Percentiles rank a stretch among this genome's conserved stretches.
Conservation (phyloP, 1,140 invertebrate species). For the Gryllus bimaculatus region DNA sequence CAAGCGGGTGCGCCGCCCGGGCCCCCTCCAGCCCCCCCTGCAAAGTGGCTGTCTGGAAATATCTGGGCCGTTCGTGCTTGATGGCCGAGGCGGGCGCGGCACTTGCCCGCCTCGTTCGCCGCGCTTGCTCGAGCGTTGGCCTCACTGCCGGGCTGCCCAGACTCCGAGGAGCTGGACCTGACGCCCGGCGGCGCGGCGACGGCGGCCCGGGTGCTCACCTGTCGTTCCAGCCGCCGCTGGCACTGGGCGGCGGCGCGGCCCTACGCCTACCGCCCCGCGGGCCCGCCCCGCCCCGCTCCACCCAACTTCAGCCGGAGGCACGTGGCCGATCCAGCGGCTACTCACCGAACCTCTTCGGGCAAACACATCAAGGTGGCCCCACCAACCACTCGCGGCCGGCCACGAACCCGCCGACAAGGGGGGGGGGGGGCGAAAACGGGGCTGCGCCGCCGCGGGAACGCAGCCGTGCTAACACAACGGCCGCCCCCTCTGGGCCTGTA, state of each 20-base stretch:
- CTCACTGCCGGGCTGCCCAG: slow-evolving; percentile 39
- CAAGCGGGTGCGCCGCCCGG: too few species aligned
- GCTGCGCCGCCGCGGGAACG: too few species aligned
- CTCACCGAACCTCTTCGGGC: slow-evolving; percentile 40
- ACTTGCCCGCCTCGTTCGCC: slow-evolving; percentile 25
- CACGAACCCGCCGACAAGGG: slow-evolving; percentile 22
- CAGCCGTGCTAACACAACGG: too few species aligned
- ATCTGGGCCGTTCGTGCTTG: slow-evolving; percentile 7
- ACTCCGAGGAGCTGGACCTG: slow-evolving; percentile 40
- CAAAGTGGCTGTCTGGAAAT: slow-evolving; percentile 8
- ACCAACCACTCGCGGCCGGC: slow-evolving; percentile 16
- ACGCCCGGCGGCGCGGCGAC: slow-evolving; percentile 28
- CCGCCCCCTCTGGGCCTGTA: too few species aligned
- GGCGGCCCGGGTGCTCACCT: slow-evolving; percentile 27
- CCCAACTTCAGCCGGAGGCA: slow-evolving; percentile 23
- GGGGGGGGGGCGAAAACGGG: too few species aligned
- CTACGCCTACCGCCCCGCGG: too few species aligned
- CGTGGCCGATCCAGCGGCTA: slow-evolving; percentile 29
- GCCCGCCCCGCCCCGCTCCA: too few species aligned
- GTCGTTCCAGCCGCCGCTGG: slow-evolving; percentile 20
- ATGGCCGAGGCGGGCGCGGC: slow-evolving; percentile 22
- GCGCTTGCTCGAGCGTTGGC: slow-evolving; percentile 37
- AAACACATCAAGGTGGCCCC: slow-evolving; percentile 29
- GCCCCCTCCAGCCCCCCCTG: slow-evolving; percentile 6
- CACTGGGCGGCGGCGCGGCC: too few species aligned